Percentiles rank a stretch among this genome's conserved stretches.
Conservation (phyloP, 2,888 invertebrate species). For the Drosophila atripex region DNA sequence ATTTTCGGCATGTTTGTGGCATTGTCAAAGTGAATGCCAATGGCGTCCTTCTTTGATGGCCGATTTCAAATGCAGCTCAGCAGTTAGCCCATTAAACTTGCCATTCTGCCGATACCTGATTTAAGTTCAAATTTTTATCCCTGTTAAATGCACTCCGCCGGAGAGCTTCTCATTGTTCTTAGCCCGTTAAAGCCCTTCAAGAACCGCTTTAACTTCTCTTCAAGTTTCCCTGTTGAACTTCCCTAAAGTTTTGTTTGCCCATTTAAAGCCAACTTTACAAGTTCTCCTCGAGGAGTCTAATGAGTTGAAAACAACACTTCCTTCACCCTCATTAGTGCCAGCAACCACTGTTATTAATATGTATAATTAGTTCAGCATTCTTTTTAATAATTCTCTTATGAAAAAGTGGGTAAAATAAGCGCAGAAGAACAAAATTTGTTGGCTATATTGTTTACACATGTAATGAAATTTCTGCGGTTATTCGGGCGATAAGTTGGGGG, state of each 20-base stretch:
- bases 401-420: not conserved
- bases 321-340: conserved; percentile 23
- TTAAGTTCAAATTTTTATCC: not conserved
- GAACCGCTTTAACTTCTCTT: not conserved
- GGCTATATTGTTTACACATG: conserved; percentile 63
- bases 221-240: conserved; percentile 1
- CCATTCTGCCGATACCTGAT: not conserved
- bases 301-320: conserved; percentile 5
- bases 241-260: conserved; percentile 5
- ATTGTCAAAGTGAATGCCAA: conserved; percentile 63
- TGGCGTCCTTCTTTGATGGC: conserved; percentile 31
- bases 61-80: conserved; percentile 46
- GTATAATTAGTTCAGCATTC: conserved; percentile 27
- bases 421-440: conserved; percentile 40
- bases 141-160: conserved; percentile 35
- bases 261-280: conserved; percentile 6
- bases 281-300: not conserved
- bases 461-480: conserved; percentile 71
- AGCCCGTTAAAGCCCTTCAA: not conserved
- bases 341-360: conserved; percentile 19
- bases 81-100: conserved; percentile 8
- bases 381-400: conserved; percentile 8
- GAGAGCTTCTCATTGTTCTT: conserved; percentile 42
- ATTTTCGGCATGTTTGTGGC: conserved; percentile 37
- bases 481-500: conserved; percentile 29